These are phyloP conservation scores for Minunthozetes semirufus DNA, from an alignment of 2,888 invertebrate species.

Conservation along the genomic window DNA sequence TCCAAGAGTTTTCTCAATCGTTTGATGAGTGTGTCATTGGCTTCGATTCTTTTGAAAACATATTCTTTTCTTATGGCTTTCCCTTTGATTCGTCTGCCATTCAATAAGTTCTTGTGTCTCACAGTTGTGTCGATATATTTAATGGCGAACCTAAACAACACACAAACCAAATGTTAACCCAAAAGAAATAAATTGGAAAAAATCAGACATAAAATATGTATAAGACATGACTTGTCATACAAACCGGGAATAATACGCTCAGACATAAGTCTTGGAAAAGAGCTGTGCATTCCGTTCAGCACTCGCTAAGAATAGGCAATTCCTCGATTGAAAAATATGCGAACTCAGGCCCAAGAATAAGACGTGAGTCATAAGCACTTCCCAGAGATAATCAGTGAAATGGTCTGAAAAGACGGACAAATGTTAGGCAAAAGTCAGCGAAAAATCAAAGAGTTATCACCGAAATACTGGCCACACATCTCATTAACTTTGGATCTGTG, in stretches of 20 bases:
- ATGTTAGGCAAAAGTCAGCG: too few species aligned
- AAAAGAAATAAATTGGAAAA: conserved; percentile 15
- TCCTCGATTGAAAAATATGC: too few species aligned
- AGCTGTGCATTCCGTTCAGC: background rate
- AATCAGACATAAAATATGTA: background rate
- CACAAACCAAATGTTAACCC: background rate
- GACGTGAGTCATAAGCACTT: background rate
- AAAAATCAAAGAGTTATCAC: too few species aligned
- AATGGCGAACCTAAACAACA: background rate
- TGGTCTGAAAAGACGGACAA: too few species aligned
- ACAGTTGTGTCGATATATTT: too few species aligned
- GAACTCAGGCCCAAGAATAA: background rate
- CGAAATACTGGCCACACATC: too few species aligned
- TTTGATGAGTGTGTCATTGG: background rate
- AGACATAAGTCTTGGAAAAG: background rate
- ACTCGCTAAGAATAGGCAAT: too few species aligned
- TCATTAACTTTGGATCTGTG: too few species aligned
- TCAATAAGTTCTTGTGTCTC: background rate
- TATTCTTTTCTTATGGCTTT: background rate
- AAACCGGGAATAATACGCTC: conserved; percentile 6
- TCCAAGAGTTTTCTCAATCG: background rate
- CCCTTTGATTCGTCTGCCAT: background rate
- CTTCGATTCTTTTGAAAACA: background rate
- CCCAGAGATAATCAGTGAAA: too few species aligned
- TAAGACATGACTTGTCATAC: conserved; percentile 19